Evolutionary conservation across 2,797 vertebrate species (phyloP).

Genomic region (Oophaga sylvatica): DNA sequence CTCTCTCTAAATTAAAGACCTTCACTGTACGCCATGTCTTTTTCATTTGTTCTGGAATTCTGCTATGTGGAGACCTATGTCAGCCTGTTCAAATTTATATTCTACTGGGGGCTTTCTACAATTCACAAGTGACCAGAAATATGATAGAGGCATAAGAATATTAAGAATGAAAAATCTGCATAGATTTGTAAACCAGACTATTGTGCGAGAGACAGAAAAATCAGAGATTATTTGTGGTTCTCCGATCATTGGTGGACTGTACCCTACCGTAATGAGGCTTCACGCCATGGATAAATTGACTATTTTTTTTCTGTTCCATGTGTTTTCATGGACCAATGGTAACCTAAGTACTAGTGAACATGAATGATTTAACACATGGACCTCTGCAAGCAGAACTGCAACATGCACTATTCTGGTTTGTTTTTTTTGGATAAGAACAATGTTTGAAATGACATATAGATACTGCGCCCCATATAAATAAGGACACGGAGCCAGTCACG

Average conservation of each 20-base stretch:
- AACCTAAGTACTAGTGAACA: no score
- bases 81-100: conserved; percentile 47
- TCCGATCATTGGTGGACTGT: background rate
- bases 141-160: background rate
- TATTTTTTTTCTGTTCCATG: no score
- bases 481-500: no score
- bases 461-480: no score
- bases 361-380: no score
- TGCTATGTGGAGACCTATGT: background rate
- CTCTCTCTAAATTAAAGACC: conserved; percentile 28
- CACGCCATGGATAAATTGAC: no score
- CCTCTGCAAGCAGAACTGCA: no score
- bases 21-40: conserved; percentile 16
- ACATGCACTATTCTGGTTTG: no score
- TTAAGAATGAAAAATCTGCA: background rate
- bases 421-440: no score
- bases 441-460: no score
- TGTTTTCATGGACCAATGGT: no score
- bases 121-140: conserved; percentile 22
- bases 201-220: background rate
- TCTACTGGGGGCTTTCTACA: conserved; percentile 12
- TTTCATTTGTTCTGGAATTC: conserved; percentile 39
- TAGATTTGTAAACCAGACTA: background rate
- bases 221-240: background rate
- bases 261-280: background rate